Conservation (phyloP, 2,797 vertebrate species). For the Brachyalestes nurse region DNA sequence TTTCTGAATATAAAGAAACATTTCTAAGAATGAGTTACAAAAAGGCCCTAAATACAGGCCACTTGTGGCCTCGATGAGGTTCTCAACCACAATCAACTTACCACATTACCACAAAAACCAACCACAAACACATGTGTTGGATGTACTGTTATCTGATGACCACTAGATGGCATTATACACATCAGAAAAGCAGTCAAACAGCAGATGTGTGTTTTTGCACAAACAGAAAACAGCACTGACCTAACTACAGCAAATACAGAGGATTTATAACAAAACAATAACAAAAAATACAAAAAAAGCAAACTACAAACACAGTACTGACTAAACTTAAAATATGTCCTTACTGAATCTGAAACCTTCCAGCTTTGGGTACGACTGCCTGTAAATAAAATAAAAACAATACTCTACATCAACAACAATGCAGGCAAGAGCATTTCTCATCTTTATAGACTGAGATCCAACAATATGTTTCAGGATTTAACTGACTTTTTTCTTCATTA, state of each 20-base stretch:
- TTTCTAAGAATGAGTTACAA: too few species aligned
- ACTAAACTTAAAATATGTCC: neutral
- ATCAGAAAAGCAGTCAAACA: neutral
- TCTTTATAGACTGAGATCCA: too few species aligned
- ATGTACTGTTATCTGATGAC: neutral
- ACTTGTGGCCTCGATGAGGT: too few species aligned
- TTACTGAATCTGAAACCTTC: neutral
- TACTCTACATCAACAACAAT: neutral
- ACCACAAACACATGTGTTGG: neutral
- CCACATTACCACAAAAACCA: too few species aligned
- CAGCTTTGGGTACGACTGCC: neutral
- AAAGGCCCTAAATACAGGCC: too few species aligned
- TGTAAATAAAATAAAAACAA: neutral
- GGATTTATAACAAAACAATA: neutral
- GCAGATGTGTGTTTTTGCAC: neutral
- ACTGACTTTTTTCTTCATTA: too few species aligned
- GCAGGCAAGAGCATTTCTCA: neutral
- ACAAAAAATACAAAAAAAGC: neutral
- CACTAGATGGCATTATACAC: constrained; percentile 46
- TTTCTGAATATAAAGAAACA: too few species aligned
- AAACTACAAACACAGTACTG: neutral
- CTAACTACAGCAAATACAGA: neutral
- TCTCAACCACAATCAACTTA: too few species aligned
- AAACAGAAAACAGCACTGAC: too few species aligned
- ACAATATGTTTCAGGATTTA: too few species aligned